Evolutionary conservation across 2,888 invertebrate genomes (phyloP).

Genomic region (Pristionchus exspectatus): DNA sequence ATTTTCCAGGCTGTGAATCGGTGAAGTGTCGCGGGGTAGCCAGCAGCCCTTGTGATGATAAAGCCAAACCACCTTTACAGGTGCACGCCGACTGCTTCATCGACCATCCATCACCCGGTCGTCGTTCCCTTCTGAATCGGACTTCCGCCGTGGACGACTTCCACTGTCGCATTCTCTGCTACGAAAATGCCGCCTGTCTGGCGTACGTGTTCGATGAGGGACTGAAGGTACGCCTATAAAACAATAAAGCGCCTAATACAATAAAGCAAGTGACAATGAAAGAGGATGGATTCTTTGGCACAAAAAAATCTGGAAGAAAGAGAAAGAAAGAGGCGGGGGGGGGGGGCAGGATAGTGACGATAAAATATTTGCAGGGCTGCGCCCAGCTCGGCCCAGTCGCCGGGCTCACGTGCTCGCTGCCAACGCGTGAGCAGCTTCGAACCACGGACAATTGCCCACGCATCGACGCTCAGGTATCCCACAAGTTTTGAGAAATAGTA

Average conservation of each 20-base stretch:
- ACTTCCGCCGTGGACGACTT: not conserved
- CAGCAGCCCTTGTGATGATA: too few species aligned
- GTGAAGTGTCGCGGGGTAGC: too few species aligned
- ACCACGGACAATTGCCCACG: not conserved
- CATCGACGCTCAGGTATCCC: not conserved
- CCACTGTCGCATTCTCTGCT: not conserved
- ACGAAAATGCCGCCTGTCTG: not conserved
- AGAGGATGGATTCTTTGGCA: too few species aligned
- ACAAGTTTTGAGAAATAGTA: too few species aligned
- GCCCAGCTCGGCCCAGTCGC: not conserved
- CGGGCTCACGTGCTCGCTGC: not conserved
- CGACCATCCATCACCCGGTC: not conserved
- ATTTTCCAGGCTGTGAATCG: too few species aligned
- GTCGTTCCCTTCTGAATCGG: not conserved
- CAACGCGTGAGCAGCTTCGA: not conserved
- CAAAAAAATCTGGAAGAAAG: too few species aligned
- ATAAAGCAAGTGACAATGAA: too few species aligned
- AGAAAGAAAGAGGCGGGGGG: too few species aligned
- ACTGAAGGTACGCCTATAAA: too few species aligned
- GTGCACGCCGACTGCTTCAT: not conserved
- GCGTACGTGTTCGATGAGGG: not conserved
- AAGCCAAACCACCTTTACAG: too few species aligned
- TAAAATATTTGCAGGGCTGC: not conserved
- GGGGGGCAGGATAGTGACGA: too few species aligned
- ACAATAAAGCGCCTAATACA: too few species aligned